phyloP scores from a whole-genome alignment of 1,140 invertebrate genomes.

The Anoplolepis gracilipes region DNA sequence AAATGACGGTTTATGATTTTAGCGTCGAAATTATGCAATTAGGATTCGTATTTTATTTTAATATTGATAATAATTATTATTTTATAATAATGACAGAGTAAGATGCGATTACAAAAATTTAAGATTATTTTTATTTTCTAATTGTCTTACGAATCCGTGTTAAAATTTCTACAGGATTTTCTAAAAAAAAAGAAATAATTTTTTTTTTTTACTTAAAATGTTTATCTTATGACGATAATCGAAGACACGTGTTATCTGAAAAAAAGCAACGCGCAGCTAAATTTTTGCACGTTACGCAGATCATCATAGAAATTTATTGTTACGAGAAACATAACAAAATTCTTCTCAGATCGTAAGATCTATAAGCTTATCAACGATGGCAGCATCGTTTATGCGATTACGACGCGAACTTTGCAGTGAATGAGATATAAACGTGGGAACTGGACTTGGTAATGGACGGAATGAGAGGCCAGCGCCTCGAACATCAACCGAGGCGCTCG shows the following conservation, averaged over 20 bases:
- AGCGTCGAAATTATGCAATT: background rate
- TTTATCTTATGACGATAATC: constrained; percentile 33
- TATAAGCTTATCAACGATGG: constrained; percentile 12
- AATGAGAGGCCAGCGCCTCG: constrained; percentile 20
- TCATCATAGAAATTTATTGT: constrained; percentile 33
- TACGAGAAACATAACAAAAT: background rate
- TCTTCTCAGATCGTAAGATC: background rate
- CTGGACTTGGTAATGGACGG: constrained; percentile 51
- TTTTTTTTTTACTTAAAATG: background rate
- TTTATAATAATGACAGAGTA: background rate
- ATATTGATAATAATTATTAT: too few species aligned
- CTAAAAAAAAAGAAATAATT: background rate
- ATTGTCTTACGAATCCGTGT: background rate
- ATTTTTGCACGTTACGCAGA: constrained; percentile 10
- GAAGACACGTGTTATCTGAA: background rate
- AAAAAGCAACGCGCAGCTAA: constrained; percentile 1
- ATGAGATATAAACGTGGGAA: constrained; percentile 64
- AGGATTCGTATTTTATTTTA: background rate
- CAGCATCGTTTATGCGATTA: constrained; percentile 34
- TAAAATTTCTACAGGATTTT: background rate
- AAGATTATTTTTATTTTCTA: background rate
- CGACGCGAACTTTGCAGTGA: constrained; percentile 13
- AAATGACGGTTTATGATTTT: background rate
- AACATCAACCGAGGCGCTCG: background rate
- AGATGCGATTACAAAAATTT: background rate